phyloP scores from a whole-genome alignment of 2,888 invertebrate genomes.

The Lepidochrysops patricia region DNA sequence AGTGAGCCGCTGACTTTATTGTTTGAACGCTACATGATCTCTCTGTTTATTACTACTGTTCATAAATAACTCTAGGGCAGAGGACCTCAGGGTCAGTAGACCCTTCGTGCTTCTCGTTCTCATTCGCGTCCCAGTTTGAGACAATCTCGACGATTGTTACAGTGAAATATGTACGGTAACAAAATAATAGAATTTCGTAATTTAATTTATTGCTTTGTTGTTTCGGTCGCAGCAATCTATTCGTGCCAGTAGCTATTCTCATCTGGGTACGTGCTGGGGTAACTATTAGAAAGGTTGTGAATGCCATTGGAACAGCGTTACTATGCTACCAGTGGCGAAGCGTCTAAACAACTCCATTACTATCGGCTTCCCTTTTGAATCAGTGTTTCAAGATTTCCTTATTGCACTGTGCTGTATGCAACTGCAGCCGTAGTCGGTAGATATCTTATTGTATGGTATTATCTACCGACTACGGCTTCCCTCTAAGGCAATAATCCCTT shows the following conservation, averaged over 20 bases:
- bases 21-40: conserved; percentile 19
- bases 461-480: no score
- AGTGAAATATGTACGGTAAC: conserved; percentile 10
- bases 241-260: not conserved
- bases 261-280: not conserved
- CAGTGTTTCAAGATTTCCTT: no score
- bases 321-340: no score
- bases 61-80: not conserved
- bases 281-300: not conserved
- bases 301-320: not conserved
- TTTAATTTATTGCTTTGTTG: conserved; percentile 3
- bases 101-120: conserved; percentile 9
- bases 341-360: no score
- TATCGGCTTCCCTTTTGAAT: no score
- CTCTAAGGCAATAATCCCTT: no score
- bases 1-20: conserved; percentile 18
- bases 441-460: no score
- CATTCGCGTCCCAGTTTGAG: conserved; percentile 5
- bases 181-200: conserved; percentile 1
- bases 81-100: conserved; percentile 9
- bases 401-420: no score
- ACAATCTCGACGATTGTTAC: conserved; percentile 5
- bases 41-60: conserved; percentile 19
- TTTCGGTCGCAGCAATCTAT: not conserved
- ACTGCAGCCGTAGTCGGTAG: no score